These are phyloP conservation scores for Tenthredo distinguenda DNA, from an alignment of 2,888 invertebrate species.

Conservation along the genomic window DNA sequence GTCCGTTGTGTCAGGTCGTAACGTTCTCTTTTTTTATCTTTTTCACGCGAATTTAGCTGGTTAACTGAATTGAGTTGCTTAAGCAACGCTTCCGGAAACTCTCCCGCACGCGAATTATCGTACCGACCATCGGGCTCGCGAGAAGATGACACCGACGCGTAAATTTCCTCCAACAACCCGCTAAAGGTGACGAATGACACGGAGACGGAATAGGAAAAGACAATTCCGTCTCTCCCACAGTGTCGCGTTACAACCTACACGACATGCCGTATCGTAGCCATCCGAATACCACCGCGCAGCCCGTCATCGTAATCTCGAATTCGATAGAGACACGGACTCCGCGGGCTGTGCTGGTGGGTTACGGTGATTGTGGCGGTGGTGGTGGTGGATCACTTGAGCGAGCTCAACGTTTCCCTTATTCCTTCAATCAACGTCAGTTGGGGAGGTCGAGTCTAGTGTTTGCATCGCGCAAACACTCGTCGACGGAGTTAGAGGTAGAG, in stretches of 20 bases:
- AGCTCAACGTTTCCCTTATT: slow-evolving; percentile 77
- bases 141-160: slow-evolving; percentile 60
- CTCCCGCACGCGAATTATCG: slow-evolving; percentile 53
- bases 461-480: slow-evolving; percentile 76
- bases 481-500: slow-evolving; percentile 17
- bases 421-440: slow-evolving; percentile 78
- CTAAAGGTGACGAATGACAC: neutral
- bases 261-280: neutral
- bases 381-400: slow-evolving; percentile 59
- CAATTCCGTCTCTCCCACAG: neutral
- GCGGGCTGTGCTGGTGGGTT: neutral
- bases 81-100: slow-evolving; percentile 52
- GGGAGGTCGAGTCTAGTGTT: slow-evolving; percentile 76
- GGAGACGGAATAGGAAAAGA: neutral
- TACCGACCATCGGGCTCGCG: slow-evolving; percentile 55
- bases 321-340: neutral
- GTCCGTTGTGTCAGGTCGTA: neutral
- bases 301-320: neutral
- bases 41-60: slow-evolving; percentile 67
- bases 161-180: neutral
- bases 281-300: neutral
- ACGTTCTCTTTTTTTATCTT: neutral
- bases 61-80: slow-evolving; percentile 69
- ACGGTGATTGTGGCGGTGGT: neutral
- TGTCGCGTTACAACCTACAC: neutral